Conservation (phyloP, 2,113 vertebrate species). For the Aviceda subcristata region DNA sequence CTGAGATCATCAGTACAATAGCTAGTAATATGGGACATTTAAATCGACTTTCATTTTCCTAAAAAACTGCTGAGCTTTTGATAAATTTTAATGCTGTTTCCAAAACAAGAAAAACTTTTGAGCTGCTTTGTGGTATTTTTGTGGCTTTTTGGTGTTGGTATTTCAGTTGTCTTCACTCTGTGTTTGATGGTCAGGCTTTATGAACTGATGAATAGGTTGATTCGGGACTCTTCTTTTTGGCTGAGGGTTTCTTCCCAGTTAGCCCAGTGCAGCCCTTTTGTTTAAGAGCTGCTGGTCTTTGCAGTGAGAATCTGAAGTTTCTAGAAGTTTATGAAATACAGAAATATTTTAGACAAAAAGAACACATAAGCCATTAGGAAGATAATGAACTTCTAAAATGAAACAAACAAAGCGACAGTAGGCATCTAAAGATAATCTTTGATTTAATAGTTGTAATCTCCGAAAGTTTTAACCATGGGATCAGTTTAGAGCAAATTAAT, state of each 20-base stretch:
- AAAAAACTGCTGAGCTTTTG: rapidly evolving
- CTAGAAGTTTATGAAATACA: not conserved
- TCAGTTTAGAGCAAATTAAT: not conserved
- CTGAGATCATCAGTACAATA: not conserved
- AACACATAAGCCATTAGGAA: not conserved
- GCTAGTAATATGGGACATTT: not conserved
- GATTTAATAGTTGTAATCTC: not conserved
- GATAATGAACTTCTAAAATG: not conserved
- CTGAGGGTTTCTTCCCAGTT: not conserved
- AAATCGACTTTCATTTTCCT: not conserved
- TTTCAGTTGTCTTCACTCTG: not conserved
- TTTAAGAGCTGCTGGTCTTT: not conserved
- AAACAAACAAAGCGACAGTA: not conserved
- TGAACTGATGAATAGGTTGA: not conserved
- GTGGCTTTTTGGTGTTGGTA: not conserved
- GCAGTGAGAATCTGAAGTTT: not conserved
- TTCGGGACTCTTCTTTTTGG: not conserved
- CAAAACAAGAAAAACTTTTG: not conserved
- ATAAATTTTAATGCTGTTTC: not conserved
- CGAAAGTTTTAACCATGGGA: not conserved
- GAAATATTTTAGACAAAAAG: not conserved
- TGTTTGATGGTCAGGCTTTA: not conserved
- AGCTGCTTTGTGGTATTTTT: no score
- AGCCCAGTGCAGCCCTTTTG: not conserved
- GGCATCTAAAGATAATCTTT: not conserved